Evolutionary conservation across 2,888 invertebrate genomes (phyloP), one percentile per base, ranked within the genome.

Genomic region (Eupithecia inturbata): DNA sequence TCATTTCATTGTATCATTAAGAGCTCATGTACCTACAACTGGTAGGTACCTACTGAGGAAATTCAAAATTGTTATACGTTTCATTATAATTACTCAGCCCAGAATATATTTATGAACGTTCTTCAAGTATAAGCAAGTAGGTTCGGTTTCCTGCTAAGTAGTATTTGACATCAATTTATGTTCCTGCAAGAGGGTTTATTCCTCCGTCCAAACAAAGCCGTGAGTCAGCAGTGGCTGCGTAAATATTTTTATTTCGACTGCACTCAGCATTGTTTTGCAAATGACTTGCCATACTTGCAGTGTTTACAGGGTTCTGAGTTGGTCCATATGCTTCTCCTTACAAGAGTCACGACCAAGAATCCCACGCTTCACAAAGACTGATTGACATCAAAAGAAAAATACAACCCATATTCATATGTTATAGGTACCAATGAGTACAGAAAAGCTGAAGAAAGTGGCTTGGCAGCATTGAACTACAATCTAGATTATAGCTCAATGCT

Each of bases 191-290:
- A 88, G 87, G 90, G 88, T 90, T 66, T 90, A 89, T 88, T 89
- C 86, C 86, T 86, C 84, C 82, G 80, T 82, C 79, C 88, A 89
- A 91, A 93, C 93, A 93, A 93, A 93, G 93, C 91, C 80, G 80
- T 93, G 93, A 93, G 89, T 93, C 93, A 93, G 91, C 88, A 83
- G 82, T 83, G 85, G 85, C 88, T 88, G 87, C 88, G 89, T 92
- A 93, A 93, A 93, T 93, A 93, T 93, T 93, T 93, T 93, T 93
- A 92, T 93, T 92, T 92, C 85, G 88, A 84, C 86, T 86, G 85
- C 86, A 86, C 87, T 87, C 84, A 81, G 85, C 92, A 93, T 94
- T 94, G 93, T 93, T 93, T 93, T 91, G 93, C 93, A 90, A 93
- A 93, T 92, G 90, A 91, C 89, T 92, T 88, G 89, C 85, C 83